These are phyloP conservation scores for Cataglyphis hispanica DNA, from an alignment of 1,140 invertebrate species.

Conservation along the genomic window DNA sequence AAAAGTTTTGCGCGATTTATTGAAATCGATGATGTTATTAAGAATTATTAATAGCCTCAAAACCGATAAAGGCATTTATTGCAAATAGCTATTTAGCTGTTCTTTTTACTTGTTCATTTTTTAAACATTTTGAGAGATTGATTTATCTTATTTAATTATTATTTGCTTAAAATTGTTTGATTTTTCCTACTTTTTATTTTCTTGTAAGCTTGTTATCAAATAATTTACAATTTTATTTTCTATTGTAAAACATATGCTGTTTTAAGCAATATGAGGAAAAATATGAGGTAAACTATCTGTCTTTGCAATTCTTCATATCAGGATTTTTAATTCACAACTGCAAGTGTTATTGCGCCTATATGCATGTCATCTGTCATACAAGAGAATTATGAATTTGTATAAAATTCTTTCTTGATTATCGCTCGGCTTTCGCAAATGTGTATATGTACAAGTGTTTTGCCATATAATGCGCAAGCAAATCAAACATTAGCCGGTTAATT, in stretches of 20 bases:
- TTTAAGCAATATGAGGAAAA: not conserved
- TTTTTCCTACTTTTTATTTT: not conserved
- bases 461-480: conserved; percentile 34
- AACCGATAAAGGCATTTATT: not conserved
- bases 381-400: conserved; percentile 59
- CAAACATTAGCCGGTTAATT: conserved; percentile 36
- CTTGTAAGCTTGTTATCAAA: not conserved
- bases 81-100: not conserved
- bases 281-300: not conserved
- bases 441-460: conserved; percentile 57
- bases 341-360: not conserved
- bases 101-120: not conserved
- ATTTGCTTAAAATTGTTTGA: too few species aligned
- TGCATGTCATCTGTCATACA: conserved; percentile 22
- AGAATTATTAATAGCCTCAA: conserved; percentile 8
- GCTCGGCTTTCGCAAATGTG: not conserved
- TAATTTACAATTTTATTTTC: not conserved
- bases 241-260: not conserved
- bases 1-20: not conserved
- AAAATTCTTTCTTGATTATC: conserved; percentile 29
- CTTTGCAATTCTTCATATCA: not conserved
- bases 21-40: not conserved
- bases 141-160: not conserved
- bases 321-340: not conserved
- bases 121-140: not conserved